Evolutionary conservation across 2,888 invertebrate genomes (phyloP).

Genomic region (Laothoe populi): DNA sequence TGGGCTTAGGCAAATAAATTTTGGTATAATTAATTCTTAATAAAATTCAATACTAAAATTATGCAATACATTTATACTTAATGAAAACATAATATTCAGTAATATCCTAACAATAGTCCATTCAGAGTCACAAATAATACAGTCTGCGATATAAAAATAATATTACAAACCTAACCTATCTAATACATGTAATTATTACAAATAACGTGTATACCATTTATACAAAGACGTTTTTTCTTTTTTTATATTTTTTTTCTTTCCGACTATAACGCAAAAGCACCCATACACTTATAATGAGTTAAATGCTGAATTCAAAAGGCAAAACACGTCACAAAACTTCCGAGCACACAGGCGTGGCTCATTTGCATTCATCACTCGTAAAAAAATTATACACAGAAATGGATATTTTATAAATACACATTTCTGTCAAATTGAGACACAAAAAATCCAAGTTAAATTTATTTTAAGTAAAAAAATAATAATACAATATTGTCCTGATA

Average conservation of each 20-base stretch:
- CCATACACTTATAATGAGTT: conserved; percentile 49
- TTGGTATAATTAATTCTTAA: no score
- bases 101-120: neutral
- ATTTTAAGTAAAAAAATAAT: no score
- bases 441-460: no score
- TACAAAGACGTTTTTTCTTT: conserved; percentile 18
- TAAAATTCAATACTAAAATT: no score
- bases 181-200: conserved; percentile 38
- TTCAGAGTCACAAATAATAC: neutral
- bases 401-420: conserved; percentile 1
- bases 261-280: conserved; percentile 55
- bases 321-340: conserved; percentile 63
- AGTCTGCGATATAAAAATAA: conserved; percentile 40
- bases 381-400: conserved; percentile 28
- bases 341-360: conserved; percentile 42
- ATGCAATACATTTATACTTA: neutral
- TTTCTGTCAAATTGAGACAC: neutral
- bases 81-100: neutral
- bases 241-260: conserved; percentile 33
- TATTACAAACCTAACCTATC: conserved; percentile 49
- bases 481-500: no score
- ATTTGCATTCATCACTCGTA: conserved; percentile 33
- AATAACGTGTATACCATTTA: conserved; percentile 21
- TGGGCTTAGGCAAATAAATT: no score
- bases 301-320: conserved; percentile 61